phyloP scores from a whole-genome alignment of 2,113 vertebrate genomes.

The Zosterops pallidus region DNA sequence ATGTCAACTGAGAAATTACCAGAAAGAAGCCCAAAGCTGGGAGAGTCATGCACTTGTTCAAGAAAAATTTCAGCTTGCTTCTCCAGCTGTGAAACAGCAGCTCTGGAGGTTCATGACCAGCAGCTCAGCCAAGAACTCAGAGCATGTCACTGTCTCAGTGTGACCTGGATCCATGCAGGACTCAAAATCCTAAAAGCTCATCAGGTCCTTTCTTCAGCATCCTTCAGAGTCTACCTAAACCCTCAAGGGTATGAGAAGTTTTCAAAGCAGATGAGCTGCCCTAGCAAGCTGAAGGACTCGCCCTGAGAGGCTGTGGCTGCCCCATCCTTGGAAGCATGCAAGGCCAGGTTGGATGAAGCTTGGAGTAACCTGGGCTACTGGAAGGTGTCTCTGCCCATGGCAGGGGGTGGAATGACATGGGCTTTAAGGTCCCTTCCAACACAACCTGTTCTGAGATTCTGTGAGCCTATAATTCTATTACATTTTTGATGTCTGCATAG shows the following conservation, averaged over 20 bases:
- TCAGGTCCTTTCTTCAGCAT: not conserved
- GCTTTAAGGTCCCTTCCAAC: not conserved
- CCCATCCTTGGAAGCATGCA: not conserved
- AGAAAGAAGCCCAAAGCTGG: not conserved
- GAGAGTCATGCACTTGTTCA: fast-evolving
- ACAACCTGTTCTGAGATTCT: not conserved
- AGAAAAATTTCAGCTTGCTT: not conserved
- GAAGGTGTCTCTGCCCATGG: not conserved
- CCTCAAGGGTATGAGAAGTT: not conserved
- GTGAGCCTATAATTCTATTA: not conserved
- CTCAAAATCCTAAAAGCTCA: not conserved
- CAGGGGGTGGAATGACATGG: not conserved
- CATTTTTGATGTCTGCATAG: not conserved
- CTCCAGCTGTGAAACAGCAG: not conserved
- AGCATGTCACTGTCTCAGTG: not conserved
- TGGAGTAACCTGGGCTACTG: not conserved
- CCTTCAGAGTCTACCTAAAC: not conserved
- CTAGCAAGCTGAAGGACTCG: not conserved
- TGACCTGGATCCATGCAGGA: not conserved
- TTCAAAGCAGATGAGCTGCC: not conserved
- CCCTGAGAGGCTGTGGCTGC: not conserved
- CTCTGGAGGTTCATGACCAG: not conserved
- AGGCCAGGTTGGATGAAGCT: fast-evolving
- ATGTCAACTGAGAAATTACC: not conserved
- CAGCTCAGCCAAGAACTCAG: not conserved